A percentile compares a stretch with the other conserved stretches of the same genome.
Evolutionary conservation across 2,113 vertebrate genomes (phyloP).

Genomic region (Zosterops pallidus): DNA sequence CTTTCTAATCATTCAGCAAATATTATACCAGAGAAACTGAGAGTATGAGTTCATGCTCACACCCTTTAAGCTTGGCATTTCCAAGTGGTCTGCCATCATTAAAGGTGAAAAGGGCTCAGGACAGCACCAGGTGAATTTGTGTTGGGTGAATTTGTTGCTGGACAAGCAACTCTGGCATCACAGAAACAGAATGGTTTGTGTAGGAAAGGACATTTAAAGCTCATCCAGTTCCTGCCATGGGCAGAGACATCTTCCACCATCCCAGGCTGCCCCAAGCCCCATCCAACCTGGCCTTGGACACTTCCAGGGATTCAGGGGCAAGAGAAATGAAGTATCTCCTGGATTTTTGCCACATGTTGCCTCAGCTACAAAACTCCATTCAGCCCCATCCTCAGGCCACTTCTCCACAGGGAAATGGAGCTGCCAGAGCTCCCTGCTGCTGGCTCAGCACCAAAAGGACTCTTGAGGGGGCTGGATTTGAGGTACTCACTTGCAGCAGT

Average conservation of each 20-base stretch:
- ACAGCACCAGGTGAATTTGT: neutral
- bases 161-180: neutral
- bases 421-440: neutral
- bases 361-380: neutral
- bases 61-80: neutral
- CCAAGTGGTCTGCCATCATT: neutral
- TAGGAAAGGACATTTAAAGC: neutral
- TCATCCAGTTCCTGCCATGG: neutral
- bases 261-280: neutral
- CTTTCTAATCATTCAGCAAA: neutral
- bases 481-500: conserved; percentile 95
- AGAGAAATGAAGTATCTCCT: neutral
- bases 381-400: neutral
- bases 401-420: neutral
- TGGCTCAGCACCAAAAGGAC: neutral
- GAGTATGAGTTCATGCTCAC: neutral
- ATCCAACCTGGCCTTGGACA: neutral
- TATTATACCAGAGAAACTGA: neutral
- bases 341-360: neutral
- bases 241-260: neutral
- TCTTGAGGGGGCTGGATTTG: neutral
- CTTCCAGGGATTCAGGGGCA: neutral
- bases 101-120: neutral
- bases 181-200: neutral
- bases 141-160: neutral